Conservation (phyloP, 35 echinoderm and acorn worm genomes). For the Apostichopus japonicus region DNA sequence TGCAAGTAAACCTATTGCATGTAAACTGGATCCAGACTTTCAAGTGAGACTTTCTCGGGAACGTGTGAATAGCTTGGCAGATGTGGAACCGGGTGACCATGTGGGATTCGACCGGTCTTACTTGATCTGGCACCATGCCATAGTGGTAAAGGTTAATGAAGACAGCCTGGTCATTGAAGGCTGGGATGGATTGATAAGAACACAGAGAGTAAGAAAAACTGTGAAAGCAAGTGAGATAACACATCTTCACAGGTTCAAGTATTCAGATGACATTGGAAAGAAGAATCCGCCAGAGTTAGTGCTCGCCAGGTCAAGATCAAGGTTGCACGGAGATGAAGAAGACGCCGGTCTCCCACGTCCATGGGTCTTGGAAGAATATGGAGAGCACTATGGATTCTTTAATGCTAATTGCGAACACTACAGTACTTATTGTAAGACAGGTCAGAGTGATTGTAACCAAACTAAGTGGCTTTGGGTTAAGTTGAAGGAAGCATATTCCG, state of each 20-base stretch:
- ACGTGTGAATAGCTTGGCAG: background rate
- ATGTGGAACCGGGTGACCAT: background rate
- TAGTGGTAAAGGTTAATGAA: background rate
- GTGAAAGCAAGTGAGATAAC: background rate
- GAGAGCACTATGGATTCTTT: background rate
- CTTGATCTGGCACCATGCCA: constrained; percentile 22
- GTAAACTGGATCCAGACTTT: background rate
- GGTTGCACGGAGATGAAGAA: constrained; percentile 13
- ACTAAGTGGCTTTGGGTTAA: background rate
- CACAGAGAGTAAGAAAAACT: background rate
- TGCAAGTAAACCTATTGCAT: background rate
- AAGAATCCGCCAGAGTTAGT: constrained; percentile 27
- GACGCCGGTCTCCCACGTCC: constrained; percentile 1
- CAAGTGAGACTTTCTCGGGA: constrained; percentile 12
- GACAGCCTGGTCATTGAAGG: background rate
- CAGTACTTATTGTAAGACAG: constrained; percentile 14
- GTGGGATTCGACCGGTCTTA: background rate
- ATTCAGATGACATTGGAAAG: background rate
- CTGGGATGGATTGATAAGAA: background rate
- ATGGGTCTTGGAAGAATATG: background rate
- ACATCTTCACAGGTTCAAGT: background rate
- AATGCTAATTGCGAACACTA: constrained; percentile 40
- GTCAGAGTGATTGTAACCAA: background rate
- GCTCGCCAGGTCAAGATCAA: background rate
- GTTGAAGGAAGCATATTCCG: background rate